Evolutionary conservation across 1,140 invertebrate species (phyloP).

Genomic region (Drosophila biarmipes): DNA sequence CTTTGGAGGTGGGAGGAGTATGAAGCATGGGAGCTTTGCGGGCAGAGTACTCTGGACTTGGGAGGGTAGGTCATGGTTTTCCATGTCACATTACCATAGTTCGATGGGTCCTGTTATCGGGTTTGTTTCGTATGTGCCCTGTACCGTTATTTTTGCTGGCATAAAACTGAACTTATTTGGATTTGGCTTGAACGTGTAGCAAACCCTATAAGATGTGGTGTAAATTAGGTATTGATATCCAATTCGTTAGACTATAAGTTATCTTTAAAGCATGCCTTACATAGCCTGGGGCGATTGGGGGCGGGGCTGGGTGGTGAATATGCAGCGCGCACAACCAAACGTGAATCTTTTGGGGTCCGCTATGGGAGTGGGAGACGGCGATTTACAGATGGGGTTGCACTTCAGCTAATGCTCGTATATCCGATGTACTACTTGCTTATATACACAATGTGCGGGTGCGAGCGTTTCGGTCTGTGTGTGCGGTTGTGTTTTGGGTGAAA

Average conservation of each 20-base stretch:
- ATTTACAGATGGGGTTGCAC: slow-evolving; percentile 16
- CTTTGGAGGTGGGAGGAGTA: not conserved
- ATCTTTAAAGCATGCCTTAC: slow-evolving; percentile 1
- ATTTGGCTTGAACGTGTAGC: slow-evolving; percentile 84
- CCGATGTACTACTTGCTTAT: slow-evolving; percentile 18
- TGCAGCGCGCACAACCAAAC: slow-evolving; percentile 10
- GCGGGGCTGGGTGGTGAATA: not conserved
- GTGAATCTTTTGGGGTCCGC: slow-evolving; percentile 11
- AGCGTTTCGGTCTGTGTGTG: slow-evolving; percentile 9
- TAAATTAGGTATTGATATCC: slow-evolving; percentile 29
- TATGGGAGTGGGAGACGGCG: slow-evolving; percentile 12
- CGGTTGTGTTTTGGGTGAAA: slow-evolving; percentile 1
- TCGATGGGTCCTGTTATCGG: slow-evolving; percentile 84
- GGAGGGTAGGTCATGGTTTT: slow-evolving; percentile 22
- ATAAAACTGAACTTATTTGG: slow-evolving; percentile 84
- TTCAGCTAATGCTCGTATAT: slow-evolving; percentile 16
- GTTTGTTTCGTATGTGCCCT: slow-evolving; percentile 83
- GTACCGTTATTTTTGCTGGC: slow-evolving; percentile 83
- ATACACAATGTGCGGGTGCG: slow-evolving; percentile 22
- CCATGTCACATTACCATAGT: slow-evolving; percentile 78
- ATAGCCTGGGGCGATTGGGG: not conserved
- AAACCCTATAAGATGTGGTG: slow-evolving; percentile 79
- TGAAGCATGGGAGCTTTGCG: not conserved
- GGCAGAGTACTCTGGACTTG: not conserved
- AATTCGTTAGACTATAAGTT: not conserved